These are phyloP conservation scores for Myrmophylax atrothorax DNA, from an alignment of 2,113 vertebrate species.

Conservation along the genomic window DNA sequence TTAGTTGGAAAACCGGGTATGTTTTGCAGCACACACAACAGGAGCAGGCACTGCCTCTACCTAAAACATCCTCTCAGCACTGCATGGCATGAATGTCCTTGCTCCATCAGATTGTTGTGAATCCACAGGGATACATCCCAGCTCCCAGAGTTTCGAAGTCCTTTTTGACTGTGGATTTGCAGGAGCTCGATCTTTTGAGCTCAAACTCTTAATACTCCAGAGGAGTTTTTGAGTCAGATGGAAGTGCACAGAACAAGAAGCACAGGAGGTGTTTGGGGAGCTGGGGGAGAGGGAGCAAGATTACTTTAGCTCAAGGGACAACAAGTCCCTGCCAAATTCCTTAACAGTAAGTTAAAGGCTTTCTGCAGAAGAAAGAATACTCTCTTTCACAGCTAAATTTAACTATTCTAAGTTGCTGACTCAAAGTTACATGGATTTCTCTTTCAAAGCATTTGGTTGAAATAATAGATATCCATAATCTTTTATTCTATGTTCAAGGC, in stretches of 20 bases:
- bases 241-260: neutral
- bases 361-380: neutral
- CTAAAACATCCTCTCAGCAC: neutral
- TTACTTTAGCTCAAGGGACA: neutral
- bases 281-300: neutral
- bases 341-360: neutral
- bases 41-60: neutral
- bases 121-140: neutral
- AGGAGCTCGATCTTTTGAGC: neutral
- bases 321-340: neutral
- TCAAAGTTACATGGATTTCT: neutral
- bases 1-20: neutral
- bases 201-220: neutral
- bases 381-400: conserved; percentile 7
- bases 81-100: too few species aligned
- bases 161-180: neutral
- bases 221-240: neutral
- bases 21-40: neutral
- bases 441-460: conserved; percentile 3
- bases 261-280: neutral
- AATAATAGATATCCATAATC: neutral
- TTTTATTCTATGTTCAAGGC: neutral
- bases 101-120: neutral
- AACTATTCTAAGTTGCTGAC: neutral
- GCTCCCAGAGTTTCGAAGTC: neutral